Percentiles rank a stretch among this genome's conserved stretches.
Conservation (phyloP, 2,113 vertebrate genomes). For the Pogona vitticeps region DNA sequence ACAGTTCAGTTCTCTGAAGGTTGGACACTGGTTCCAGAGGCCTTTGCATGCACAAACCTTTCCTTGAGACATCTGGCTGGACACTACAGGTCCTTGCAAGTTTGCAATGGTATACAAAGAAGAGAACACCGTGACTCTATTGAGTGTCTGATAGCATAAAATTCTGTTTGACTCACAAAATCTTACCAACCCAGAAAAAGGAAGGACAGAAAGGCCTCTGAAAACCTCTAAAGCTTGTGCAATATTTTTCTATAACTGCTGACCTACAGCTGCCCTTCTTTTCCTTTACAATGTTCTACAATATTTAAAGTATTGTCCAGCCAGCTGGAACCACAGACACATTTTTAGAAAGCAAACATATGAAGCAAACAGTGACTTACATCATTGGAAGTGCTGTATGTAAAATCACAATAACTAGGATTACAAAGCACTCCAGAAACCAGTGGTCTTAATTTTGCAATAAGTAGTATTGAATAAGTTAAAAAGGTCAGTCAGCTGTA, state of each 20-base stretch:
- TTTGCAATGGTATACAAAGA: background rate
- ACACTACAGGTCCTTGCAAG: background rate
- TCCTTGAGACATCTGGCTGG: slow-evolving; percentile 10
- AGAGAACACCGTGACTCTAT: background rate
- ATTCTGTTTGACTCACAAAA: background rate
- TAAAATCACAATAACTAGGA: slow-evolving; percentile 43
- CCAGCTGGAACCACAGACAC: slow-evolving; percentile 27
- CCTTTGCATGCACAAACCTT: slow-evolving; percentile 20
- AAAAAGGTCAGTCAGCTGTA: slow-evolving; percentile 36
- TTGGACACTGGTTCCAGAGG: background rate
- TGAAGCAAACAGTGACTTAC: slow-evolving; percentile 28
- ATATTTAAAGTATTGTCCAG: slow-evolving; percentile 37
- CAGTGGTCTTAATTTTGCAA: slow-evolving; percentile 31
- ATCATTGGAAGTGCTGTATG: slow-evolving; percentile 6
- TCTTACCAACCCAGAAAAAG: slow-evolving; percentile 4
- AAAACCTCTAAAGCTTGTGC: background rate
- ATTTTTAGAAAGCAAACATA: slow-evolving; percentile 44
- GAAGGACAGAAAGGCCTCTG: background rate
- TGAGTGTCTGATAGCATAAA: slow-evolving; percentile 17
- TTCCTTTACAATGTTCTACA: slow-evolving; percentile 36
- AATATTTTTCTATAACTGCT: background rate
- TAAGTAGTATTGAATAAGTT: slow-evolving; percentile 28
- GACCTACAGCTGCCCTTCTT: slow-evolving; percentile 42
- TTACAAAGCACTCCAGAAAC: slow-evolving; percentile 32
- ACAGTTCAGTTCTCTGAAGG: background rate